A percentile compares a stretch with the other conserved stretches of the same genome.
These are phyloP conservation scores for Anoplopoma fimbria DNA, from an alignment of 2,113 vertebrate species.

Conservation along the genomic window DNA sequence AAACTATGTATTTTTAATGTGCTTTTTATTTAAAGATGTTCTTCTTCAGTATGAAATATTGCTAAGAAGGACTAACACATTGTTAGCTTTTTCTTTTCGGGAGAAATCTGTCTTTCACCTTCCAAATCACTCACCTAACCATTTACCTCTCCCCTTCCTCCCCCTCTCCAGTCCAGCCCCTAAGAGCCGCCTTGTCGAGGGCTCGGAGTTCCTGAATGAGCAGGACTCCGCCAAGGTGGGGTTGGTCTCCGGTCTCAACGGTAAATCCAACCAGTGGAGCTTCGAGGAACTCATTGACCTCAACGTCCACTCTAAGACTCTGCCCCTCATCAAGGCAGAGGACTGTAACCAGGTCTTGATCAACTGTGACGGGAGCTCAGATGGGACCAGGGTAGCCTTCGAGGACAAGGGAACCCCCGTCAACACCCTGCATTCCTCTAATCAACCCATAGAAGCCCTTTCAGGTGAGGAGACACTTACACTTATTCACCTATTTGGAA, in stretches of 20 bases:
- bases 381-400: conserved; percentile 82
- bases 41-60: background rate
- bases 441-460: conserved; percentile 87
- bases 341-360: conserved; percentile 83
- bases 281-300: conserved; percentile 87
- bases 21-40: background rate
- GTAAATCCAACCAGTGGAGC: conserved; percentile 86
- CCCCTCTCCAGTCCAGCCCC: conserved; percentile 76
- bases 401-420: conserved; percentile 84
- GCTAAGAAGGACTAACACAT: no score
- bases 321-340: conserved; percentile 78
- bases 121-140: background rate
- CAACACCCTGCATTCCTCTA: conserved; percentile 81
- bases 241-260: conserved; percentile 79
- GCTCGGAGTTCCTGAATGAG: conserved; percentile 79
- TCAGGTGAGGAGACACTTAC: conserved; percentile 79
- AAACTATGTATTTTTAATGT: no score
- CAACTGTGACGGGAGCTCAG: conserved; percentile 78
- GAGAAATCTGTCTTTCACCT: background rate
- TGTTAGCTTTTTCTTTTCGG: background rate
- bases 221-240: conserved; percentile 78
- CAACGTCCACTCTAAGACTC: conserved; percentile 82
- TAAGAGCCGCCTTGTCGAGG: conserved; percentile 74
- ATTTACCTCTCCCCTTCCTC: background rate
- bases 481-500: fast-evolving